Base-by-base conservation (phyloP, 1,140 invertebrate species). In the Diploscapter pachys region DNA sequence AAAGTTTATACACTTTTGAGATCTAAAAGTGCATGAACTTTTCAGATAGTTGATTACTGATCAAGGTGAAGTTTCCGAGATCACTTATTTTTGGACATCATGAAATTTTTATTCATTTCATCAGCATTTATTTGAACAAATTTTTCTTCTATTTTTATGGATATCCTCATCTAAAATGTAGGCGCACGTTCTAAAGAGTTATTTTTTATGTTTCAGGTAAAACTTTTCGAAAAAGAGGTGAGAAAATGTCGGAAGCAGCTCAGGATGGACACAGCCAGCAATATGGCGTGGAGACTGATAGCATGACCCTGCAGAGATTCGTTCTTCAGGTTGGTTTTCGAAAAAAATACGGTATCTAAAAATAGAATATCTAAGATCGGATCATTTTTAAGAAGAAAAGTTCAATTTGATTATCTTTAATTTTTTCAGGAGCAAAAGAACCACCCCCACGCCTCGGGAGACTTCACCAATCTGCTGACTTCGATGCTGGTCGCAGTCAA, bases 401-500 rank as follows among this genome's bases (percentile, higher is more conserved):
- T 59, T 59, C 11, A 2, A 11, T 13, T 59, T 13, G 1, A 13
- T 2, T 13, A 11, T 59, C 57, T 2, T 64, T 0, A 31, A 31
- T 31, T 31, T 31, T 31, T 31, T 31, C 31, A 91, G 3, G 93
- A 98, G 85, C 96, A 99, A 87, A 90, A 91, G 70, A 94, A 93
- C 84, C 89, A 91, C 48, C 91, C 92, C 65, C 80, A 87, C 48
- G 96, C 96, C 0, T 96, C 93, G 0, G 97, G 96, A 2, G 95
- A 99, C 86, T 89, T 99, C 49, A 96, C 94, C 0, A 93, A 96
- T 86, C 89, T 99, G 11, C 87, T 99, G 2, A 96, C 93, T 83
- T 92, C 92, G 75, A 92, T 99, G 81, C 92, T 96, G 86, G 96
- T 96, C 2, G 95, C 96, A 2, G 92, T 99, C 4, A 99, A 99